Base-by-base conservation (phyloP, 2,888 invertebrate species). In the Erynnis tages region DNA sequence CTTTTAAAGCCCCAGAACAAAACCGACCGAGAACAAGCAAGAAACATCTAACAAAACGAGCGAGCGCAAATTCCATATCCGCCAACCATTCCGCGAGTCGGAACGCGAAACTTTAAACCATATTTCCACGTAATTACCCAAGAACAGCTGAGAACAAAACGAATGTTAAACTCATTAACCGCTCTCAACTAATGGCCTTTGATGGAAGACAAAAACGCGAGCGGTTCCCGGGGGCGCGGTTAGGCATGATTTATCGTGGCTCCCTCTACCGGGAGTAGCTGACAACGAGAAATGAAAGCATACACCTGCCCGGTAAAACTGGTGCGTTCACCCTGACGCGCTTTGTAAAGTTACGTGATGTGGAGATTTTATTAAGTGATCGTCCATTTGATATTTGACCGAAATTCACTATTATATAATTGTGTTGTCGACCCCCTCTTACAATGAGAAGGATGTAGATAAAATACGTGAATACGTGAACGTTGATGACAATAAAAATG, bases 121-220 rank as follows among this genome's bases (percentile, higher is more conserved):
- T 44, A 52, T 52, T 52, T 57, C 55, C 58, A 57, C 54, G 57
- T 63, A 63, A 63, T 63, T 63, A 60, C 58, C 61, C 59, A 60
- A 57, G 61, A 61, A 63, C 61, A 58, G 56, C 56, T 55, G 61
- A 57, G 55, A 50, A 50, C 60, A 61, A 65, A 65, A 69, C 61
- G 62, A 66, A 67, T 60, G 63, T 61, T 65, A 62, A 67, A 66
- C 71, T 71, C 72, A 71, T 72, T 71, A 70, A 57, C 57, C 55
- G 63, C 56, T 56, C 41, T 56, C 58, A 63, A 65, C 67, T 71
- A 70, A 71, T 75, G 70, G 71, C 63, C 66, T 70, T 68, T 70
- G 66, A 70, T 74, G 73, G 71, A 68, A 71, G 53, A 68, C 64
- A 71, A 75, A 75, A 72, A 72, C 67, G 60, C 64, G 58, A 60